Percentiles rank a stretch among this genome's conserved stretches.
These are phyloP conservation scores for Idris sp. DNA, from an alignment of 1,140 invertebrate species.

Conservation along the genomic window DNA sequence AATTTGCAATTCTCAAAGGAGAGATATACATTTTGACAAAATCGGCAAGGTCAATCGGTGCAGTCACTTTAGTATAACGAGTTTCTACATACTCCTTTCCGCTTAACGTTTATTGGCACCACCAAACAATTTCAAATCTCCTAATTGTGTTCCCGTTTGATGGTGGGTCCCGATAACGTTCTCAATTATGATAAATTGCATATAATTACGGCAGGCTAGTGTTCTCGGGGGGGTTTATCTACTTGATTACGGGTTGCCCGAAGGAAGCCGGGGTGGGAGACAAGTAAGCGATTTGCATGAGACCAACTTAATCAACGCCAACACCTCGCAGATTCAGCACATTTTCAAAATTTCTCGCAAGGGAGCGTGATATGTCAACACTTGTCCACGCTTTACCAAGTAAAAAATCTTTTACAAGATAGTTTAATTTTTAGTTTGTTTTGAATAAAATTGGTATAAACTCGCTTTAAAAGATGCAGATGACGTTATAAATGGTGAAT, in stretches of 20 bases:
- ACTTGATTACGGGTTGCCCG: slow-evolving; percentile 52
- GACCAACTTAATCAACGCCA: slow-evolving; percentile 71
- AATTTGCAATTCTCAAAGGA: slow-evolving; percentile 19
- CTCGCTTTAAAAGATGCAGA: no score
- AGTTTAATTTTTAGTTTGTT: no score
- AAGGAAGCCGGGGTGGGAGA: slow-evolving; percentile 34
- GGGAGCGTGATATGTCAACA: no score
- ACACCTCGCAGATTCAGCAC: slow-evolving; percentile 61
- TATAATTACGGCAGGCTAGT: slow-evolving; percentile 64
- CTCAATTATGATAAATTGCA: slow-evolving; percentile 70
- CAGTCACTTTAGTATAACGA: slow-evolving; percentile 25
- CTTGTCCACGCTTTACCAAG: no score
- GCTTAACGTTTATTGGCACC: slow-evolving; percentile 45
- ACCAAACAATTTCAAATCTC: slow-evolving; percentile 50
- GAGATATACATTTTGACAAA: slow-evolving; percentile 21
- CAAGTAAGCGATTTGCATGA: slow-evolving; percentile 68
- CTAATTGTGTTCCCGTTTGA: slow-evolving; percentile 60
- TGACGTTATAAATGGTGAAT: no score
- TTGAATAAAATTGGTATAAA: no score
- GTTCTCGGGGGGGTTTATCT: slow-evolving; percentile 55
- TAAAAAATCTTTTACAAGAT: no score
- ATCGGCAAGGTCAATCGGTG: slow-evolving; percentile 27
- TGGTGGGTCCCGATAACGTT: slow-evolving; percentile 59
- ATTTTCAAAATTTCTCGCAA: slow-evolving; percentile 32
- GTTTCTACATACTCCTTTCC: slow-evolving; percentile 40